Percentiles rank a stretch among this genome's conserved stretches.
Evolutionary conservation across 2,888 invertebrate species (phyloP).

Genomic region (Prenolepis imparis): DNA sequence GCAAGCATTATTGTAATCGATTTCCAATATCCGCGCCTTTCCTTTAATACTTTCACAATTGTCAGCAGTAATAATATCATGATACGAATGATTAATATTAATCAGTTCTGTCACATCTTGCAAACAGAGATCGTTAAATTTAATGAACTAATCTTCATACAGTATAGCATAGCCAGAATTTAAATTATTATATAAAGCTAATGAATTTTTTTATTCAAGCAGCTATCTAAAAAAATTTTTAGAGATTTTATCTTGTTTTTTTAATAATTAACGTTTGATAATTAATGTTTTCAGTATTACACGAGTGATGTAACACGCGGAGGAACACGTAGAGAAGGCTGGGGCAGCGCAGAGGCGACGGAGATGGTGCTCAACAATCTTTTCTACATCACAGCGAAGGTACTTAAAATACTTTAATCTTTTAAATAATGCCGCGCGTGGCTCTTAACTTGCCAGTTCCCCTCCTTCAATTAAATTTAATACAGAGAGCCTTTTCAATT

Average conservation of each 20-base stretch:
- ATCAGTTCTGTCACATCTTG: not conserved
- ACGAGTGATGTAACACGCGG: constrained; percentile 89
- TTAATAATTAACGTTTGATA: constrained; percentile 16
- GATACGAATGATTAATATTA: not conserved
- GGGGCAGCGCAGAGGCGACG: constrained; percentile 99
- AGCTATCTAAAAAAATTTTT: constrained; percentile 66
- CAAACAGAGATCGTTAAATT: not conserved
- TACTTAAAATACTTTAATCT: constrained; percentile 81
- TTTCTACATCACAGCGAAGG: constrained; percentile 98
- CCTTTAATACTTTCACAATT: not conserved
- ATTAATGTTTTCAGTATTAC: constrained; percentile 85
- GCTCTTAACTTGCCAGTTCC: too few relatives aligned
- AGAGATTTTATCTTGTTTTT: not conserved
- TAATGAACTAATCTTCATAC: not conserved
- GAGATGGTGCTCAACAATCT: constrained; percentile 99
- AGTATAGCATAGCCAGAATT: not conserved
- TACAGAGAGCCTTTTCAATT: too few relatives aligned
- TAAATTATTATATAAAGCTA: not conserved
- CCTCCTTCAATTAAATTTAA: too few relatives aligned
- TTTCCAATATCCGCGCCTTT: constrained; percentile 19
- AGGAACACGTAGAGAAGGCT: constrained; percentile 94
- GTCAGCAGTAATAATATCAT: not conserved
- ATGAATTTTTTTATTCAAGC: constrained; percentile 62
- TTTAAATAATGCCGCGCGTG: too few relatives aligned
- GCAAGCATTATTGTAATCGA: constrained; percentile 26